These are phyloP conservation scores for Agonopterix subpropinquella DNA, from an alignment of 2,888 invertebrate genomes.

Conservation along the genomic window DNA sequence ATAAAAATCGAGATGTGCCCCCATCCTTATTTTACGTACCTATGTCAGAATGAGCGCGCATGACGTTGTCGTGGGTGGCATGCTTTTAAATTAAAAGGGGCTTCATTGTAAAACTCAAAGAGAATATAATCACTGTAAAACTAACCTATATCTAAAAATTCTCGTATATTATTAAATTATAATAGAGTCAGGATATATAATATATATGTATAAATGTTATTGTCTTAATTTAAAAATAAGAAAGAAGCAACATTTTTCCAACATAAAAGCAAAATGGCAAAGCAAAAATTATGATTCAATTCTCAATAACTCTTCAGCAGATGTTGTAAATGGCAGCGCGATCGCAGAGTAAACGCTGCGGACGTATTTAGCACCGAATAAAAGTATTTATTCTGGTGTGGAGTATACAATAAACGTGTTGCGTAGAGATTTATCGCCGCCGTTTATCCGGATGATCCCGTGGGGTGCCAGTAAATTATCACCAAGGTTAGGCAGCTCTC, in stretches of 20 bases:
- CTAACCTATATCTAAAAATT: no score
- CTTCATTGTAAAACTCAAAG: no score
- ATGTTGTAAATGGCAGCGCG: constrained; percentile 23
- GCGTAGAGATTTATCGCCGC: constrained; percentile 38
- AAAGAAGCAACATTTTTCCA: background rate
- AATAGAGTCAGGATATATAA: no score
- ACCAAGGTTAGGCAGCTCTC: constrained; percentile 15
- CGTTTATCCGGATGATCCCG: constrained; percentile 48
- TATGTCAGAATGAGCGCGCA: no score
- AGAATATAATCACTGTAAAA: no score
- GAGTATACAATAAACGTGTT: constrained; percentile 36
- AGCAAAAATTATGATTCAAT: background rate
- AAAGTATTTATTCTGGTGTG: constrained; percentile 29
- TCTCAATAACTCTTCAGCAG: constrained; percentile 21
- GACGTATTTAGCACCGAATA: constrained; percentile 29
- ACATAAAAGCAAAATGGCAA: background rate
- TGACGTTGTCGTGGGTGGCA: no score
- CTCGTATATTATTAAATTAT: no score
- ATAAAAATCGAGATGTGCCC: no score
- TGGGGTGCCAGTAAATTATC: constrained; percentile 41
- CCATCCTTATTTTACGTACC: no score
- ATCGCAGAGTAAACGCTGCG: constrained; percentile 21
- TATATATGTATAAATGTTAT: no score
- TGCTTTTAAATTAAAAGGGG: no score
- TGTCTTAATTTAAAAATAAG: no score